Evolutionary conservation across 2,888 invertebrate species (phyloP).

Genomic region (Candidula unifasciata): DNA sequence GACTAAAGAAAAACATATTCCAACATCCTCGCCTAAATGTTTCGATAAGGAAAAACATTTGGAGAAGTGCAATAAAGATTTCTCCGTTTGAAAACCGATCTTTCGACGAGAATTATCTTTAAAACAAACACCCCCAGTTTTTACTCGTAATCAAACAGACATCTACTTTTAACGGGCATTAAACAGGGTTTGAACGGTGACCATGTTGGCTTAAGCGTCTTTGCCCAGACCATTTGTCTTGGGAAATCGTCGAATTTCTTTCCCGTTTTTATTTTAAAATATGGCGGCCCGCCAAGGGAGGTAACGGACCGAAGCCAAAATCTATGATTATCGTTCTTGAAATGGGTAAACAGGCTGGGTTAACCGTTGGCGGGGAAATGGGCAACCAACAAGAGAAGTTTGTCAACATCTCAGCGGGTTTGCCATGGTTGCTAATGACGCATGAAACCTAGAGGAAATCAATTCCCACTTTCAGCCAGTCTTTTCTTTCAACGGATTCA

Average conservation of each 20-base stretch:
- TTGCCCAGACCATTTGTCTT: slow-evolving; percentile 7
- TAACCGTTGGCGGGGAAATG: slow-evolving; percentile 11
- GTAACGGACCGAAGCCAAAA: slow-evolving; percentile 34
- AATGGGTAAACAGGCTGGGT: slow-evolving; percentile 27
- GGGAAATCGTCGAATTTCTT: not conserved
- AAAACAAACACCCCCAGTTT: slow-evolving; percentile 34
- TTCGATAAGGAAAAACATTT: not conserved
- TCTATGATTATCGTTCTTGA: not conserved
- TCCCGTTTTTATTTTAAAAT: not conserved
- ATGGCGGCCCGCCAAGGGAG: not conserved
- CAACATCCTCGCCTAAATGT: no score
- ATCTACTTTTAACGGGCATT: slow-evolving; percentile 4
- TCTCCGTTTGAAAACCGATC: slow-evolving; percentile 5
- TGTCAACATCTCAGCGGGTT: slow-evolving; percentile 10
- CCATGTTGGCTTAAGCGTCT: slow-evolving; percentile 20
- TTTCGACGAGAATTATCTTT: not conserved
- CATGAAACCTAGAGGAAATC: slow-evolving; percentile 8
- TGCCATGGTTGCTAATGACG: not conserved
- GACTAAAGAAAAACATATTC: no score
- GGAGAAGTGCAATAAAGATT: not conserved
- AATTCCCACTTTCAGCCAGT: slow-evolving; percentile 34
- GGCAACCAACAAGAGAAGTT: slow-evolving; percentile 1
- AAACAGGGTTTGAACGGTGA: slow-evolving; percentile 25
- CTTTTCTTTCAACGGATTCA: slow-evolving; percentile 28
- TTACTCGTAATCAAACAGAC: slow-evolving; percentile 22